phyloP scores from a whole-genome alignment of 1,140 invertebrate genomes.

The Neelides sp. region DNA sequence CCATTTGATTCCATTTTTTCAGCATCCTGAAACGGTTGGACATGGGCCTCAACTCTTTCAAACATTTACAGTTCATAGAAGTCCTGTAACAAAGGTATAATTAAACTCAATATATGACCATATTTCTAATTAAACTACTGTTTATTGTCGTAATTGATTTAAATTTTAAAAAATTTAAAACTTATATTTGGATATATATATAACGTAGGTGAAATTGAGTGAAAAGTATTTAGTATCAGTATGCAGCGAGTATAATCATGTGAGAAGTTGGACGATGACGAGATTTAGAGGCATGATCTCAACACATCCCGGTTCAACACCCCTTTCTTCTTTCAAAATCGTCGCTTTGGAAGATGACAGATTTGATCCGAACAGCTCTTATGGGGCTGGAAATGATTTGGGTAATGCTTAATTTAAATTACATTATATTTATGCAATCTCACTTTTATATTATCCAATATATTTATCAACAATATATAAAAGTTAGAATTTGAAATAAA shows the following conservation, averaged over 20 bases:
- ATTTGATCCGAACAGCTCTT: conserved; percentile 63
- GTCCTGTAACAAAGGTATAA: conserved; percentile 80
- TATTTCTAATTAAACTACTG: background rate
- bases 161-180: too few relatives aligned
- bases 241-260: conserved; percentile 95
- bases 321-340: conserved; percentile 91
- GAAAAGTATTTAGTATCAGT: conserved; percentile 95
- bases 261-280: conserved; percentile 89
- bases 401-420: conserved; percentile 38
- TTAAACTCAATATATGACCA: background rate
- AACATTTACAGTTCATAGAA: conserved; percentile 94
- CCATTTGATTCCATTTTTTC: too few relatives aligned
- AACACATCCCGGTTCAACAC: conserved; percentile 91
- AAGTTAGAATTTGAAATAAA: too few relatives aligned
- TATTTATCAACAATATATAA: too few relatives aligned
- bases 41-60: conserved; percentile 95
- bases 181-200: too few relatives aligned
- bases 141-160: background rate
- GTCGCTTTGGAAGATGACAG: conserved; percentile 73
- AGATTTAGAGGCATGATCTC: conserved; percentile 93
- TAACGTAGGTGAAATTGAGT: conserved; percentile 67
- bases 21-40: conserved; percentile 91
- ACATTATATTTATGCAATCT: conserved; percentile 2
- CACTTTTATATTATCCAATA: too few relatives aligned
- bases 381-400: conserved; percentile 65